Base-by-base conservation (phyloP, 2,113 vertebrate species). In the Grus americana region DNA sequence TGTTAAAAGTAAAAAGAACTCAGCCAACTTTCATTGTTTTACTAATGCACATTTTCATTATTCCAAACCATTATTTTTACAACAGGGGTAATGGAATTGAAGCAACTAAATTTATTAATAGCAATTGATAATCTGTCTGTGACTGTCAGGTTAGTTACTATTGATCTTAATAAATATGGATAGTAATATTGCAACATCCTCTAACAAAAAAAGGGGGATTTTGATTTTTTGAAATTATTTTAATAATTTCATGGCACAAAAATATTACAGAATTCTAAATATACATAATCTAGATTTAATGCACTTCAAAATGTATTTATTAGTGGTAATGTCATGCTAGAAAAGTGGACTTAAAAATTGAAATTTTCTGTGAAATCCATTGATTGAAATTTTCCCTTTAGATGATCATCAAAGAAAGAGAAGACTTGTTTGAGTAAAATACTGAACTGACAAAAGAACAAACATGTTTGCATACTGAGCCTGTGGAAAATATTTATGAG, bases 161-260 rank as follows among this genome's bases (percentile, higher is more conserved):
- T 12, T 49, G 24, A 15, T 72, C 30, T 49, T 65, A 61, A 38
- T 29, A 15, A 58, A 23, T 71, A 38, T 40, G 21, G 29, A 34
- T 38, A 52, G 15, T 11, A 57, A 70, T 49, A 52, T 14, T 84
- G 24, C 49, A 65, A 38, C 7, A 52, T 40, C 2, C 23, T 47
- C 5, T 23, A 40, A 32, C 3, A 80, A 89, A 76, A 40, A 15
- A 3, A 24, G 0, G 3, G 4, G 1, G 5, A 11, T 2, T 57
- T 68, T 3, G 5, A 54, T 54, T 81, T 62, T 30, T 2, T 36
- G 24, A 74, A 78, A 50, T 36, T 24, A 46, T 75, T 78, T 71
- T n/a, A 55, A 74, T 40, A 36, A 66, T 58, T 74, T 58, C 3
- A 22, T 58, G n/a, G 10, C 15, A 62, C 5, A 49, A 6, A 5